These are phyloP conservation scores for Calliopum simillimum DNA, from an alignment of 2,888 invertebrate species.

Conservation along the genomic window DNA sequence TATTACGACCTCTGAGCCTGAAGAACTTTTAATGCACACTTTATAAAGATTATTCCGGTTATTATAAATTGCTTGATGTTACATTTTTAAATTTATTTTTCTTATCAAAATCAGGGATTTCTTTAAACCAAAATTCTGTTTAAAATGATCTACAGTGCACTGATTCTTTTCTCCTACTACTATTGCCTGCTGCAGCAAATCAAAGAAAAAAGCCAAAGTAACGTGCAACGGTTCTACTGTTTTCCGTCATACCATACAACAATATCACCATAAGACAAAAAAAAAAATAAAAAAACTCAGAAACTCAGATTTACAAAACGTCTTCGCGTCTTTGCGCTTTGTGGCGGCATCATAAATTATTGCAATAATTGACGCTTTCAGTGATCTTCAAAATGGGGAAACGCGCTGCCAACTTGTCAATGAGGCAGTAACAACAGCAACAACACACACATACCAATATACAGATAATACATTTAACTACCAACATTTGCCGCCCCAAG, in stretches of 20 bases:
- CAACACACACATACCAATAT: slow-evolving; percentile 21
- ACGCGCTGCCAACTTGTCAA: slow-evolving; percentile 38
- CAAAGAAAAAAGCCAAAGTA: too few relatives aligned
- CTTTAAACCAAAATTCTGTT: too few relatives aligned
- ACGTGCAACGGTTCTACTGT: too few relatives aligned
- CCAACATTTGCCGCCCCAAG: slow-evolving; percentile 25
- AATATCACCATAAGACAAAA: not conserved
- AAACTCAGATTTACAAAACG: slow-evolving; percentile 10
- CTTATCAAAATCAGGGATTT: too few relatives aligned
- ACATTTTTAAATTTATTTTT: too few relatives aligned
- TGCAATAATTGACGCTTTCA: slow-evolving; percentile 49
- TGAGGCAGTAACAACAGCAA: slow-evolving; percentile 29
- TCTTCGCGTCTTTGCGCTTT: slow-evolving; percentile 35
- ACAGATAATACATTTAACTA: slow-evolving; percentile 38
- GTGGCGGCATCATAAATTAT: slow-evolving; percentile 49
- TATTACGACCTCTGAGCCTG: too few relatives aligned
- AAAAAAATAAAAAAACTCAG: not conserved
- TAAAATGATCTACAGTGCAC: too few relatives aligned
- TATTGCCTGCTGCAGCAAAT: too few relatives aligned
- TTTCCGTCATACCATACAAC: not conserved
- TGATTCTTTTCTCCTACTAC: too few relatives aligned
- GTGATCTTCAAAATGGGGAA: slow-evolving; percentile 42
- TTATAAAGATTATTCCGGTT: too few relatives aligned
- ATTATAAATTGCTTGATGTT: too few relatives aligned
- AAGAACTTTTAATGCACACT: too few relatives aligned